Conservation (phyloP, 2,797 vertebrate species). For the Molothrus ater region DNA sequence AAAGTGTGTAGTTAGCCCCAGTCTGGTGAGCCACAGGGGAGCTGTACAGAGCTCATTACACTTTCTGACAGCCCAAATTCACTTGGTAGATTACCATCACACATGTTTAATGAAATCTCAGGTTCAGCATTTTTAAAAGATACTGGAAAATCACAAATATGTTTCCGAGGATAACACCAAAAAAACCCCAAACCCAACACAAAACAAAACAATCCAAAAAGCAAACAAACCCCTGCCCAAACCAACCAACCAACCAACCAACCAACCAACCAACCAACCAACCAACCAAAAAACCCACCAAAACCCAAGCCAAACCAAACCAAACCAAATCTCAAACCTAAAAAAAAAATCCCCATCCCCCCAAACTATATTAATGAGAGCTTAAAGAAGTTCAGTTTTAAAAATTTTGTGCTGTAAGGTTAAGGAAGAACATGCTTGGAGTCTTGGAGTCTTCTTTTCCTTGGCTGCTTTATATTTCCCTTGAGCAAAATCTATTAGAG, state of each 20-base stretch:
- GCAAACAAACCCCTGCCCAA: not conserved
- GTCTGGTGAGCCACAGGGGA: not conserved
- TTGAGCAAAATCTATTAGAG: not conserved
- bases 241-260: not conserved
- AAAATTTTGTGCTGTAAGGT: not conserved
- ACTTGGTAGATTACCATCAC: not conserved
- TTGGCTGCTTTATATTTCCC: not conserved
- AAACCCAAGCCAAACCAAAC: too few relatives aligned
- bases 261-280: too few relatives aligned
- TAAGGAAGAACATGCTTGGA: not conserved
- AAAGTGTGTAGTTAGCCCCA: not conserved
- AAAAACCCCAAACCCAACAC: too few relatives aligned
- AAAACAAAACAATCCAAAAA: not conserved
- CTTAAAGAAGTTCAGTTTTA: not conserved
- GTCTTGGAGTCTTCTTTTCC: not conserved
- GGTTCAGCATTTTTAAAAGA: not conserved
- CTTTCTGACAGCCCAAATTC: not conserved
- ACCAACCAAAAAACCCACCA: not conserved
- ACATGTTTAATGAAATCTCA: not conserved
- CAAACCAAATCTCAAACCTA: too few relatives aligned
- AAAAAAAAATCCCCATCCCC: not conserved
- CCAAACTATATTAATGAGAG: not conserved
- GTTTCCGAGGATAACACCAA: not conserved
- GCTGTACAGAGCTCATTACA: fast-evolving
- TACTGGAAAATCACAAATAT: not conserved